Base-by-base conservation (phyloP, 2,888 invertebrate species). In the Brenthis hecate region DNA sequence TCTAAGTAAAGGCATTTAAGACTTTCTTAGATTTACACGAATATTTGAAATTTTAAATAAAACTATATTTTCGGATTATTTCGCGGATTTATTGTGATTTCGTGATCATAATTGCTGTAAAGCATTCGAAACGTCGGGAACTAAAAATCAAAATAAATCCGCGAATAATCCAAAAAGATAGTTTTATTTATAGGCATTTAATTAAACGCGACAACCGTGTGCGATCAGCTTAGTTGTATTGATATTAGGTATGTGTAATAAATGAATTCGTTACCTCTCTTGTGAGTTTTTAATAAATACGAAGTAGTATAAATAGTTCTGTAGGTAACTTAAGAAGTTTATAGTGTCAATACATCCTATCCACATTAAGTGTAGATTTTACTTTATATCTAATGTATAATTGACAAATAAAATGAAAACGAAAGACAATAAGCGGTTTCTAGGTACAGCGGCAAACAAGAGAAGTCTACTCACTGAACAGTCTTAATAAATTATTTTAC, bases 401-500 rank as follows among this genome's bases (percentile, higher is more conserved):
- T 70, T 70, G 72, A 70, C 68, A 68, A 68, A 70, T 51, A 43
- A 43, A 68, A 74, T 73, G 50, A 65, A 69, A 75, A 61, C 43
- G 16, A 69, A 63, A 85, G 77, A 82, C 70, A 76, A 82, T 78
- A 89, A 89, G 88, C 89, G 80, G 80, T 78, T 73, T 72, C 60
- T 85, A 85, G 80, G 68, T 90, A 90, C 91, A 91, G 89, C 91
- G 66, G 75, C 82, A 87, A 85, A 80, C 73, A 85, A 86, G 74
- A 76, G 73, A 85, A 84, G 69, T 79, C 77, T 86, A 85, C 79
- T 80, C 78, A 75, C 80, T 77, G 77, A 88, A 87, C 85, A 85
- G 83, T 81, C 83, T 86, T 84, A 86, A 82, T 86, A 85, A 84
- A 85, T 84, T 83, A 85, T 83, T 89, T 89, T 88, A 69, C 89